Percentiles rank a stretch among this genome's conserved stretches.
These are phyloP conservation scores for Micrasema longulum DNA, from an alignment of 1,140 invertebrate species.

Conservation along the genomic window DNA sequence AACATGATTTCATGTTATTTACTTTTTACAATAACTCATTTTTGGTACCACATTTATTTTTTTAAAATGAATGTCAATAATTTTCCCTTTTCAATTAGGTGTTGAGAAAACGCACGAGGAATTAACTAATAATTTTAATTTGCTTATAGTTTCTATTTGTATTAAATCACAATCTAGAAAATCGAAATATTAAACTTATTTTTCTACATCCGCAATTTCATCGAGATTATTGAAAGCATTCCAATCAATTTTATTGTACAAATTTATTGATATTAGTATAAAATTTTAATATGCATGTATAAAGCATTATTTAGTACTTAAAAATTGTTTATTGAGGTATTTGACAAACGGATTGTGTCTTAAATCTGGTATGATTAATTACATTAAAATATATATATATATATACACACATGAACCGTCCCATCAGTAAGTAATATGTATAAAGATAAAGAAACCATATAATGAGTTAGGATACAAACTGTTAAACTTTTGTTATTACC, in stretches of 20 bases:
- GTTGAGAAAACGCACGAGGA: too few species aligned
- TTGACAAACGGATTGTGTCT: conserved; percentile 24
- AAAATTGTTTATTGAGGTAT: conserved; percentile 17
- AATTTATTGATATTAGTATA: conserved; percentile 17
- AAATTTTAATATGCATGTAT: conserved; percentile 23
- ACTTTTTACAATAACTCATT: too few species aligned
- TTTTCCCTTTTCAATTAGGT: too few species aligned
- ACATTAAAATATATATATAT: conserved; percentile 22
- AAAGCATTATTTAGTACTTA: conserved; percentile 13
- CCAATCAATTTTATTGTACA: conserved; percentile 28
- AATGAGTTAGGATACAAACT: conserved; percentile 19
- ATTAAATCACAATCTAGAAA: too few species aligned
- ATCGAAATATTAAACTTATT: too few species aligned
- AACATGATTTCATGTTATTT: too few species aligned
- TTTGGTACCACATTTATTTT: too few species aligned
- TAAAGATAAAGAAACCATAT: too few species aligned
- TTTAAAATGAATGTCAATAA: too few species aligned
- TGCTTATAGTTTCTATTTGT: too few species aligned
- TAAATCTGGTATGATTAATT: too few species aligned
- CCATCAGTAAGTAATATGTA: conserved; percentile 21
- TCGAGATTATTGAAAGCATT: conserved; percentile 31
- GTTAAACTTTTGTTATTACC: conserved; percentile 29
- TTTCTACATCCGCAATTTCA: conserved; percentile 9
- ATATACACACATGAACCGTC: conserved; percentile 25
- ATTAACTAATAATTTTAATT: too few species aligned